Evolutionary conservation across 2,797 vertebrate species (phyloP).

Genomic region (Clarias laeviceps): DNA sequence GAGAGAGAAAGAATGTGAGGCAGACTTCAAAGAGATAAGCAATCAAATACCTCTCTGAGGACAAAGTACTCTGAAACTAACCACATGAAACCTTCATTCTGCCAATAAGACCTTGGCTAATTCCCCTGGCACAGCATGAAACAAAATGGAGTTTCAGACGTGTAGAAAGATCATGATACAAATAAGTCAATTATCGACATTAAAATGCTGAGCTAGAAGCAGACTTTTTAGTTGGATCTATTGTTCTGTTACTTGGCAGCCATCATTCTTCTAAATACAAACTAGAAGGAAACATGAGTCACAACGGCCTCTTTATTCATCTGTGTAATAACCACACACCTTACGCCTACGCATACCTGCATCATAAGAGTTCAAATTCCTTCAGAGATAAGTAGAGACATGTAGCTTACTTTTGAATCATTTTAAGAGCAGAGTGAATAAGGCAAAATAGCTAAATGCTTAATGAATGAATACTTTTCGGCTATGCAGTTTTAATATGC

Average conservation of each 20-base stretch:
- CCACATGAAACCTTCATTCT: slow-evolving; percentile 1
- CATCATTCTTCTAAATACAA: not conserved
- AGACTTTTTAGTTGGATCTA: not conserved
- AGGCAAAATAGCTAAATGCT: not conserved
- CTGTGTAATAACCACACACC: not conserved
- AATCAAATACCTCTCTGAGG: slow-evolving; percentile 35
- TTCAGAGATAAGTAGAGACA: not conserved
- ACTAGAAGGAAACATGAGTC: not conserved
- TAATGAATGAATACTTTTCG: not conserved
- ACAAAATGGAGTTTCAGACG: not conserved
- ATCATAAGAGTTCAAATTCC: slow-evolving; percentile 24
- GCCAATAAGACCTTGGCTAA: not conserved
- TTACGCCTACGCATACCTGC: not conserved
- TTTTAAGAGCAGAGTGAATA: not conserved
- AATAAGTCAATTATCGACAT: not conserved
- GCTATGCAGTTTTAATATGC: not conserved
- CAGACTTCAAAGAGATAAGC: slow-evolving; percentile 45
- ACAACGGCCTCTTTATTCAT: not conserved
- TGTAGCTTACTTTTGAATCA: not conserved
- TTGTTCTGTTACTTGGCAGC: not conserved
- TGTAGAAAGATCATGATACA: not conserved
- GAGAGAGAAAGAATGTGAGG: not conserved
- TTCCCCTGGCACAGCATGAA: not conserved
- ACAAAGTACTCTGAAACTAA: slow-evolving; percentile 38
- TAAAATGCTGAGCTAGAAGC: not conserved